phyloP scores from a whole-genome alignment of 1,140 invertebrate genomes.

The Lithobius niger region DNA sequence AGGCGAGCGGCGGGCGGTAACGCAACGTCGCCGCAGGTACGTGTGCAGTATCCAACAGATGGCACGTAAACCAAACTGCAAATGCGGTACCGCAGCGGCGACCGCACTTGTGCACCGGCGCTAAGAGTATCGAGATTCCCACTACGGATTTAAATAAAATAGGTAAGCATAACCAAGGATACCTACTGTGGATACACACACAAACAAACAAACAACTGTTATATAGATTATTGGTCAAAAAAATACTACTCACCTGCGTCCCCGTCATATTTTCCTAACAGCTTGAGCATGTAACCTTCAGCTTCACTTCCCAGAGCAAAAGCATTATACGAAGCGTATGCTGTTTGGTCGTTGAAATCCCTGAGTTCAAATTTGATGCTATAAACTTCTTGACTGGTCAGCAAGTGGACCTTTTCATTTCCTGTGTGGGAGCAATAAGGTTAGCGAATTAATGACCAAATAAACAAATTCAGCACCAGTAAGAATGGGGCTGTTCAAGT shows the following conservation, averaged over 20 bases:
- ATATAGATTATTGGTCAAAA: background rate
- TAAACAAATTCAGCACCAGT: too few relatives aligned
- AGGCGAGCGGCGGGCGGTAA: too few relatives aligned
- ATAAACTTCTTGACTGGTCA: conserved; percentile 43
- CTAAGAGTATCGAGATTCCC: background rate
- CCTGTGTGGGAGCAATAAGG: background rate
- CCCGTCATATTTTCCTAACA: conserved; percentile 45
- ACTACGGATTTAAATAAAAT: background rate
- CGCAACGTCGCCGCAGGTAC: too few relatives aligned
- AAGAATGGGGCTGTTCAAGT: too few relatives aligned
- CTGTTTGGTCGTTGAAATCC: conserved; percentile 36
- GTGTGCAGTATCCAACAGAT: too few relatives aligned
- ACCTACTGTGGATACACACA: background rate
- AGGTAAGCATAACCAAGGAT: background rate
- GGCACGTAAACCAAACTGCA: too few relatives aligned
- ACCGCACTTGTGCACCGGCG: too few relatives aligned
- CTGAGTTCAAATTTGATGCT: conserved; percentile 48
- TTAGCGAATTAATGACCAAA: too few relatives aligned
- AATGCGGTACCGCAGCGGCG: too few relatives aligned
- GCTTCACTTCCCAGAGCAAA: conserved; percentile 49
- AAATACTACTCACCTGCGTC: conserved; percentile 37
- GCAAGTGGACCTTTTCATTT: conserved; percentile 41
- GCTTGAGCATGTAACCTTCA: conserved; percentile 46
- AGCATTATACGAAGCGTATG: conserved; percentile 43
- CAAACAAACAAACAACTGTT: background rate